Base-by-base conservation (phyloP, 1,140 invertebrate genomes). In the Zaprionus lachaisei region DNA sequence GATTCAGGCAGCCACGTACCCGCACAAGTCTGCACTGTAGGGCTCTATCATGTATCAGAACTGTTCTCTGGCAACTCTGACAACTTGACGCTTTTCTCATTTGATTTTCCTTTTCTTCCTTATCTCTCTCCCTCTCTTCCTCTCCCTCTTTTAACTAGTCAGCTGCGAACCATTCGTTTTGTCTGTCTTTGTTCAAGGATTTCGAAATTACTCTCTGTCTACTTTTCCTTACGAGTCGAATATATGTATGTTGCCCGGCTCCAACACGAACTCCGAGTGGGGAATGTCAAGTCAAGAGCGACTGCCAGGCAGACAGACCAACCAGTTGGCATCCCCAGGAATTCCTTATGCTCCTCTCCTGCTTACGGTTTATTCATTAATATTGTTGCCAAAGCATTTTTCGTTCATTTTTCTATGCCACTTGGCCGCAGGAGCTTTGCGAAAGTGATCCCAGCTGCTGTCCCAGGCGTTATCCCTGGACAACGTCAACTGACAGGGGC, bases 321-420 rank as follows among this genome's bases (percentile, higher is more conserved):
- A 57, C 61, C 69, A 71, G 73, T 61, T 72, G 74, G 74, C 74
- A 72, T 60, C 47, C 66, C 66, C 57, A 41, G 67, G 54, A 70
- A 47, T 62, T 54, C 34, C 24, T 51, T 22, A n/a, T 34, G 17
- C 20, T 24, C n/a, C 17, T 34, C 14, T 62, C 49, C 66, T 66
- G 54, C 63, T 75, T 55, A 44, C 71, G 51, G 66, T 73, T 72
- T 82, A 80, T 80, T 82, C 80, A 82, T 82, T 82, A 79, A 80
- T 73, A 77, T 80, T 82, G 77, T 80, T 82, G 73, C 80, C 77
- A 82, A 82, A 82, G 80, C 78, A 82, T 82, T 82, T 79, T 82
- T 73, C 80, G 66, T 77, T 82, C 70, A 82, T 80, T 80, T 80
- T 79, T 73, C 75, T 78, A 73, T 74, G 76, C 76, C 76, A 74